Conservation (phyloP, 2,888 invertebrate genomes). For the Apomyelois bistriatella region DNA sequence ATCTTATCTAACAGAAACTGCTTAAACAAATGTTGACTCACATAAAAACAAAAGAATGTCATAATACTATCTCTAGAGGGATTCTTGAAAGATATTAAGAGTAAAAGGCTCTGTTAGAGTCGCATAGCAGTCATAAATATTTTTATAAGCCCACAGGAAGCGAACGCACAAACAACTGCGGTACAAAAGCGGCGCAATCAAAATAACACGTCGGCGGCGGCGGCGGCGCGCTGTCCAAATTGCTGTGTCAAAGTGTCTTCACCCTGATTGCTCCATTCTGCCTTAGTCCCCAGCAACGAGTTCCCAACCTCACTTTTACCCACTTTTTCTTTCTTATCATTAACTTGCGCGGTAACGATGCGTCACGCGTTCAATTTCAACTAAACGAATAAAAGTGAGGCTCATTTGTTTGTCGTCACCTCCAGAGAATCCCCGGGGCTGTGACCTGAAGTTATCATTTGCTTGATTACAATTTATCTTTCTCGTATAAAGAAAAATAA, state of each 20-base stretch:
- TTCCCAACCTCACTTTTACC: constrained; percentile 43
- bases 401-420: background rate
- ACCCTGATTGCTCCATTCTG: constrained; percentile 74
- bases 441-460: constrained; percentile 3
- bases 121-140: constrained; percentile 53
- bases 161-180: constrained; percentile 54
- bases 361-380: constrained; percentile 11
- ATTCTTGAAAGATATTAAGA: constrained; percentile 44
- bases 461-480: background rate
- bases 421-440: background rate
- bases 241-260: constrained; percentile 75
- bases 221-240: constrained; percentile 62
- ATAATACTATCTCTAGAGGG: constrained; percentile 37
- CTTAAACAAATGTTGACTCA: background rate
- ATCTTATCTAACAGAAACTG: too few relatives aligned
- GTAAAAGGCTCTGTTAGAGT: constrained; percentile 46
- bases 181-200: constrained; percentile 70
- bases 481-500: too few relatives aligned
- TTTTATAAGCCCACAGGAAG: constrained; percentile 53
- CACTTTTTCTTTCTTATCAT: constrained; percentile 58
- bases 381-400: constrained; percentile 7
- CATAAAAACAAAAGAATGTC: constrained; percentile 25
- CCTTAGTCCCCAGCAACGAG: constrained; percentile 44
- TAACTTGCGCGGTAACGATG: constrained; percentile 29
- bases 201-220: constrained; percentile 72